Conservation (phyloP, 2,113 vertebrate species). For the Phoxinus phoxinus region DNA sequence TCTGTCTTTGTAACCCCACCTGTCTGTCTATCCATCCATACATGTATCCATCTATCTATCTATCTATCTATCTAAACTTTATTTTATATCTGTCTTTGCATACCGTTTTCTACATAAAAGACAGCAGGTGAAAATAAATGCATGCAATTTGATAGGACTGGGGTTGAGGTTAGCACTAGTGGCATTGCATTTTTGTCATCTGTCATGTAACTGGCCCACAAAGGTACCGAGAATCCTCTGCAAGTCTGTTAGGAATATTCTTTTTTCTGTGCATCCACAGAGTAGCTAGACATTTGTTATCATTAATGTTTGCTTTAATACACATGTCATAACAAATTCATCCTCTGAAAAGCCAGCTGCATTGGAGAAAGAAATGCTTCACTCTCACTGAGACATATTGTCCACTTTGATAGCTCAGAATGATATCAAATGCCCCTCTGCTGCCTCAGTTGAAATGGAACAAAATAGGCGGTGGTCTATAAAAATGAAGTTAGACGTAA, state of each 20-base stretch:
- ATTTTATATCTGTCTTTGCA: not conserved
- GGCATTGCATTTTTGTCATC: not conserved
- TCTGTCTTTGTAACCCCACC: not conserved
- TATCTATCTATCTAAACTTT: not conserved
- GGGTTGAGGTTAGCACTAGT: not conserved
- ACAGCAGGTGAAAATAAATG: not conserved
- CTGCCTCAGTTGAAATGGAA: constrained; percentile 85
- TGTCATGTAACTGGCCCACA: not conserved
- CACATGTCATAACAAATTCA: constrained; percentile 78
- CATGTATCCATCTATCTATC: not conserved
- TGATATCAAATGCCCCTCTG: constrained; percentile 93
- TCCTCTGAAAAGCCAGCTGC: constrained; percentile 82
- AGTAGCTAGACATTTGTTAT: constrained; percentile 59
- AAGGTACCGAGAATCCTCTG: not conserved
- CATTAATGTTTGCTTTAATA: constrained; percentile 71
- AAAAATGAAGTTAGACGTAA: constrained; percentile 92
- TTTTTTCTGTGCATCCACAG: constrained; percentile 25
- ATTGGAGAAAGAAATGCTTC: constrained; percentile 81
- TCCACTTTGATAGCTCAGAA: constrained; percentile 88
- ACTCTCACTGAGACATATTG: constrained; percentile 82
- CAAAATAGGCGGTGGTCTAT: constrained; percentile 88
- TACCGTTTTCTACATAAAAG: not conserved
- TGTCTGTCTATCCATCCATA: not conserved
- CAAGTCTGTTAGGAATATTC: not conserved
- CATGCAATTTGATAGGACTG: not conserved